Conservation (phyloP, 2,888 invertebrate genomes). For the Ferrisia virgata region DNA sequence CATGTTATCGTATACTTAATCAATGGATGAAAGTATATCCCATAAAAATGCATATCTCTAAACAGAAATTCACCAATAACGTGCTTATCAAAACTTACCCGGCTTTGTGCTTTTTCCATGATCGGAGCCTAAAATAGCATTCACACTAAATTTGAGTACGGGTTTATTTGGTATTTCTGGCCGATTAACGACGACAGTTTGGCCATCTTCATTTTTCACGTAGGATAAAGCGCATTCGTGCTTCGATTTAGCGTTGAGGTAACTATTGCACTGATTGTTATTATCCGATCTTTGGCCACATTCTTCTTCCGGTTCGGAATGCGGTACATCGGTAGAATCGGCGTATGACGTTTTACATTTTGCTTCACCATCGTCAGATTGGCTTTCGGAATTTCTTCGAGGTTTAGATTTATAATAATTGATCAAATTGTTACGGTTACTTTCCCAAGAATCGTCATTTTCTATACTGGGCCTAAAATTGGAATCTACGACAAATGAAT, state of each 20-base stretch:
- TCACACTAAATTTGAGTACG: slow-evolving; percentile 71
- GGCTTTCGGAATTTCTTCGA: slow-evolving; percentile 24
- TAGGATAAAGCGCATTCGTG: slow-evolving; percentile 37
- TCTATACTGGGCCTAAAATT: slow-evolving; percentile 23
- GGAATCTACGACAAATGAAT: neutral
- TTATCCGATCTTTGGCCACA: slow-evolving; percentile 21
- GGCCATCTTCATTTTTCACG: slow-evolving; percentile 34
- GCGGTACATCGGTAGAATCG: slow-evolving; percentile 16
- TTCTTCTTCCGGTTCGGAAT: slow-evolving; percentile 34
- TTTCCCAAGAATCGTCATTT: slow-evolving; percentile 41
- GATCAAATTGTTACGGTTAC: slow-evolving; percentile 10
- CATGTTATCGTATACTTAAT: too few species aligned
- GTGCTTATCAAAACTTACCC: slow-evolving; percentile 38
- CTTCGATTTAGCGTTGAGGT: slow-evolving; percentile 31
- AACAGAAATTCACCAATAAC: too few species aligned
- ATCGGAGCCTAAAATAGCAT: slow-evolving; percentile 71
- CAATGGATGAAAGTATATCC: too few species aligned
- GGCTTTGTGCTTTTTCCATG: slow-evolving; percentile 39
- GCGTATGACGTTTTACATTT: neutral
- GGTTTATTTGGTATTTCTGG: slow-evolving; percentile 41
- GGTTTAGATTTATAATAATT: slow-evolving; percentile 26
- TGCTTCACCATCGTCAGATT: slow-evolving; percentile 34
- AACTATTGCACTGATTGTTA: slow-evolving; percentile 35
- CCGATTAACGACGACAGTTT: slow-evolving; percentile 21
- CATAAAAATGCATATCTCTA: too few species aligned